These are phyloP conservation scores for Petaurus breviceps DNA, from an alignment of 2,113 vertebrate species.

Conservation along the genomic window DNA sequence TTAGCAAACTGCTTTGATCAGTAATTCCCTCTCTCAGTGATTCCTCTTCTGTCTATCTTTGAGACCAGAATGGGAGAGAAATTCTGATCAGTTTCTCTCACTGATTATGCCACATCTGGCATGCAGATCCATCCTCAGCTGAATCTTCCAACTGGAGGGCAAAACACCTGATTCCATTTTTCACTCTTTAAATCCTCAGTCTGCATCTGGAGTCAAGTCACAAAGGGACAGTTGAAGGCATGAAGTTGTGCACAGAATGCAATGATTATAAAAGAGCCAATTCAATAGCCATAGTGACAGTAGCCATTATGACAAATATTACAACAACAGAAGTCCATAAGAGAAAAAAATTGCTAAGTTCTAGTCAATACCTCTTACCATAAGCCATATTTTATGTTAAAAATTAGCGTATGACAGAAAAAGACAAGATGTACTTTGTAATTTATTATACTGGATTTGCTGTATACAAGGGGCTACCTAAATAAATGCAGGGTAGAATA, in stretches of 20 bases:
- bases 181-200: background rate
- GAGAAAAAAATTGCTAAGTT: background rate
- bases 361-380: background rate
- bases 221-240: background rate
- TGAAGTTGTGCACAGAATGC: background rate
- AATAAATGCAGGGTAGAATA: background rate
- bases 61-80: constrained; percentile 33
- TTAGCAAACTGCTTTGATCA: constrained; percentile 41
- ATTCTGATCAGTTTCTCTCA: background rate
- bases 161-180: background rate
- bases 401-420: background rate
- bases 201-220: fast-evolving
- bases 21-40: background rate
- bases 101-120: constrained; percentile 57
- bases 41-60: constrained; percentile 29
- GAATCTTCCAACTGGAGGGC: fast-evolving
- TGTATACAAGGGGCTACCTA: background rate
- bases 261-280: background rate
- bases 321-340: background rate
- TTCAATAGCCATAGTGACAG: background rate
- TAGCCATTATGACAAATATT: background rate
- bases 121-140: background rate
- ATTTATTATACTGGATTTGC: background rate
- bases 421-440: background rate
- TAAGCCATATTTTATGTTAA: background rate